Evolutionary conservation across 2,888 invertebrate genomes (phyloP).

Genomic region (Torymus aiolomorphi): DNA sequence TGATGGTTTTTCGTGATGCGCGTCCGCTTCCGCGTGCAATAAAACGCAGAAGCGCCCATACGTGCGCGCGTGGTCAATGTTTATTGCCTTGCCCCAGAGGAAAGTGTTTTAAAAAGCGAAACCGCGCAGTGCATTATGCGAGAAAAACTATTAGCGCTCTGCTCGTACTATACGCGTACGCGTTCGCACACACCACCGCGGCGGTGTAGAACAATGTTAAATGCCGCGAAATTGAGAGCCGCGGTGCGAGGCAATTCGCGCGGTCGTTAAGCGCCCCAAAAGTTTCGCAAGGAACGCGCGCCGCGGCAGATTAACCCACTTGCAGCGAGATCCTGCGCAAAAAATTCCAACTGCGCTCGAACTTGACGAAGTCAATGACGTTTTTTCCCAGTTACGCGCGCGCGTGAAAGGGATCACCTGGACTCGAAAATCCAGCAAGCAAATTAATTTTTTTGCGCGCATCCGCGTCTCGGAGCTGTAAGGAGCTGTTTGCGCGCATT

Average conservation of each 20-base stretch:
- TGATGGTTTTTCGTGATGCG: not conserved
- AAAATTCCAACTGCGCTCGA: not conserved
- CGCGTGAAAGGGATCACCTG: not conserved
- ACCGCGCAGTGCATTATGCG: not conserved
- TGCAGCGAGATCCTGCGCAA: not conserved
- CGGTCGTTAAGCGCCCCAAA: slow-evolving; percentile 37
- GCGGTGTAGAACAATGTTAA: slow-evolving; percentile 13
- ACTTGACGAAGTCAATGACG: no score
- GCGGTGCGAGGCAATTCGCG: slow-evolving; percentile 31
- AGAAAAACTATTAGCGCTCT: not conserved
- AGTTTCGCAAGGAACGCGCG: slow-evolving; percentile 3
- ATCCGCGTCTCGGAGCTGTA: no score
- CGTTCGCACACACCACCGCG: not conserved
- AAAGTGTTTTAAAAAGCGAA: slow-evolving; percentile 53
- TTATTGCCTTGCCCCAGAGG: slow-evolving; percentile 23
- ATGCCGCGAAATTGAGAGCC: slow-evolving; percentile 21
- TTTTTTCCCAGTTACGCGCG: no score
- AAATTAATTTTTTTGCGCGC: slow-evolving; percentile 8
- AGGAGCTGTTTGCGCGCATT: no score
- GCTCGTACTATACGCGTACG: not conserved
- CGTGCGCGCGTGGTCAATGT: slow-evolving; percentile 3
- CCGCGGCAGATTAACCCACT: slow-evolving; percentile 42
- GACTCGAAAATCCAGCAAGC: slow-evolving; percentile 7
- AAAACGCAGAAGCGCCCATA: slow-evolving; percentile 10
- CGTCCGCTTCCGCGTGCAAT: slow-evolving; percentile 12